Conservation (phyloP, 2,888 invertebrate species). For the Trachelus iudaicus region DNA sequence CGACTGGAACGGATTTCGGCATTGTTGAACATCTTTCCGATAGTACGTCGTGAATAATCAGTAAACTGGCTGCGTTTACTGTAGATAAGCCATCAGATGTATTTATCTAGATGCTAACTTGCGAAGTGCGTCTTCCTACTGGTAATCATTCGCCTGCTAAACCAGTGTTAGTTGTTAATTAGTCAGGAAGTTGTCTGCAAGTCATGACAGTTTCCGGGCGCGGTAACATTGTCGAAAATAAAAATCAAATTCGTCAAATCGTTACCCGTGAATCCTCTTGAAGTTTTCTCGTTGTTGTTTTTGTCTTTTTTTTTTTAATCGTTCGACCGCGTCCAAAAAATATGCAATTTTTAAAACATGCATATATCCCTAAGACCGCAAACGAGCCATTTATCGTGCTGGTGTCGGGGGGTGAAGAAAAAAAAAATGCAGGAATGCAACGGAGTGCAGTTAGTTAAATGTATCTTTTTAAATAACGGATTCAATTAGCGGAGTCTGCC, state of each 20-base stretch:
- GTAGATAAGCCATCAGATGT: not conserved
- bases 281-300: not conserved
- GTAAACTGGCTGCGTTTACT: not conserved
- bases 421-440: not conserved
- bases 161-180: not conserved
- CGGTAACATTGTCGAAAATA: not conserved
- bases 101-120: not conserved
- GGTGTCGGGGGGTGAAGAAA: not conserved
- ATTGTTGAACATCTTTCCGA: not conserved
- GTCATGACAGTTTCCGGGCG: not conserved
- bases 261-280: not conserved
- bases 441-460: not conserved
- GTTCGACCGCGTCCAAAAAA: not conserved
- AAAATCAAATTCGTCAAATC: not conserved
- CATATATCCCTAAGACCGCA: not conserved
- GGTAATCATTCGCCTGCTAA: not conserved
- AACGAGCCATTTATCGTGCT: not conserved
- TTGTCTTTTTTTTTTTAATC: not conserved
- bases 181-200: not conserved
- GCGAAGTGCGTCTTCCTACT: not conserved
- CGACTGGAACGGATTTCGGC: not conserved
- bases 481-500: not conserved
- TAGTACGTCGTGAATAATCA: not conserved
- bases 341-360: not conserved
- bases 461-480: not conserved